Base-by-base conservation (phyloP, 2,888 invertebrate species). In the Luperina nickerlii region DNA sequence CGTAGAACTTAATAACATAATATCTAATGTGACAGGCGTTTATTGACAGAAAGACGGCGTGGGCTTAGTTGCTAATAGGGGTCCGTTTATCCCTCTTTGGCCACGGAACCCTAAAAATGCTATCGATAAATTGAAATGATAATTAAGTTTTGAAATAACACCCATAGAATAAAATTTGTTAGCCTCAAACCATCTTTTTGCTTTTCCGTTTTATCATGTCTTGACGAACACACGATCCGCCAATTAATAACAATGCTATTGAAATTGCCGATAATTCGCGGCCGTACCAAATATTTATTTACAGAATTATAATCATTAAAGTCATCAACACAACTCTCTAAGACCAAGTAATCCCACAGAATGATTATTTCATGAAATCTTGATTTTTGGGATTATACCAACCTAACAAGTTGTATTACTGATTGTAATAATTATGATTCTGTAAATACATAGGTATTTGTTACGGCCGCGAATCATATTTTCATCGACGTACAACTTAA, bases 71-170 rank as follows among this genome's bases (percentile, higher is more conserved):
- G 60, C 60, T 13, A 3, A 51, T 4, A 42, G 8, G 20, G 8
- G 72, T 5, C 38, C 20, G 45, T 18, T 32, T 48, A 38, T 20
- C 7, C 13, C 2, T 13, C 11, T 20, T n/a, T n/a, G 11, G 0
- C 0, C 15, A 76, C 27, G 15, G 65, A 79, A 57, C 57, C 65
- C 65, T 38, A 83, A 83, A 57, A 82, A 54, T 38, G 48, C 27
- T n/a, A 83, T 83, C 85, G 73, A 75, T 54, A 79, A 83, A 88
- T 83, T 83, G 70, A 79, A 87, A 86, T 77, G 42, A 67, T 87
- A 83, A 89, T 89, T 81, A 80, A 27, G 68, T 80, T 83, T 75
- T 75, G 70, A 81, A 89, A 84, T 83, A 85, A 84, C 67, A 78
- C 63, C 69, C 63, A 73, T 85, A 62, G 63, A 85, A 60, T 72